These are phyloP conservation scores for Dasypogon diadema DNA, from an alignment of 2,888 invertebrate species.

Conservation along the genomic window DNA sequence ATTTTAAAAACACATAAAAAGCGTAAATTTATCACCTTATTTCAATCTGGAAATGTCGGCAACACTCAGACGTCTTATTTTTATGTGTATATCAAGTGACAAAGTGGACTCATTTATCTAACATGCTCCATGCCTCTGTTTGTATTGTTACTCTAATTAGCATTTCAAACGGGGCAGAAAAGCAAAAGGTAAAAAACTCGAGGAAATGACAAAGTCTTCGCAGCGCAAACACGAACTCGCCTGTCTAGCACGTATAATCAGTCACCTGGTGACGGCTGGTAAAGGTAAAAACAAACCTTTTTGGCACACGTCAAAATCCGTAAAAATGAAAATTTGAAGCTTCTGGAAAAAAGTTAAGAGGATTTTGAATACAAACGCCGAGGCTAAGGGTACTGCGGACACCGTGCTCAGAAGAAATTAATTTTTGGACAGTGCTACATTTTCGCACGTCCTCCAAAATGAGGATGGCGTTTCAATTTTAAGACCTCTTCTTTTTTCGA, in stretches of 20 bases:
- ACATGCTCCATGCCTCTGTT: slow-evolving; percentile 35
- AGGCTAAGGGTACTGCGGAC: too few relatives aligned
- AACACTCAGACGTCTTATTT: slow-evolving; percentile 1
- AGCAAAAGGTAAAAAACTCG: neutral
- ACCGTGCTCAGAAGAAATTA: too few relatives aligned
- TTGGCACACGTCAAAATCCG: slow-evolving; percentile 43
- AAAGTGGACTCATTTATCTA: slow-evolving; percentile 38
- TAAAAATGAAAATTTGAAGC: slow-evolving; percentile 38
- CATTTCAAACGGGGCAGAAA: slow-evolving; percentile 40
- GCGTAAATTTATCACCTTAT: slow-evolving; percentile 43
- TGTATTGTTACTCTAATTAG: slow-evolving; percentile 41
- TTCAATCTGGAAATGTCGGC: slow-evolving; percentile 13
- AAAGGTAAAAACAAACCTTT: slow-evolving; percentile 20
- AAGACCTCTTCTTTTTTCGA: neutral
- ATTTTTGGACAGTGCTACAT: neutral
- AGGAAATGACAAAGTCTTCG: slow-evolving; percentile 20
- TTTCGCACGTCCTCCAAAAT: slow-evolving; percentile 32
- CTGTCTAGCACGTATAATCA: slow-evolving; percentile 41
- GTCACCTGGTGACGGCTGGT: slow-evolving; percentile 19
- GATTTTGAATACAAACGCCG: neutral
- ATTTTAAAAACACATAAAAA: slow-evolving; percentile 43
- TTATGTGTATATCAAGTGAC: slow-evolving; percentile 8
- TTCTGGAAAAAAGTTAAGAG: neutral
- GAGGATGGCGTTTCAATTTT: neutral
- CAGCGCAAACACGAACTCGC: slow-evolving; percentile 9